Evolutionary conservation across 2,888 invertebrate species (phyloP), one percentile per base, ranked within the genome.

Genomic region (Aspidapion aeneum): DNA sequence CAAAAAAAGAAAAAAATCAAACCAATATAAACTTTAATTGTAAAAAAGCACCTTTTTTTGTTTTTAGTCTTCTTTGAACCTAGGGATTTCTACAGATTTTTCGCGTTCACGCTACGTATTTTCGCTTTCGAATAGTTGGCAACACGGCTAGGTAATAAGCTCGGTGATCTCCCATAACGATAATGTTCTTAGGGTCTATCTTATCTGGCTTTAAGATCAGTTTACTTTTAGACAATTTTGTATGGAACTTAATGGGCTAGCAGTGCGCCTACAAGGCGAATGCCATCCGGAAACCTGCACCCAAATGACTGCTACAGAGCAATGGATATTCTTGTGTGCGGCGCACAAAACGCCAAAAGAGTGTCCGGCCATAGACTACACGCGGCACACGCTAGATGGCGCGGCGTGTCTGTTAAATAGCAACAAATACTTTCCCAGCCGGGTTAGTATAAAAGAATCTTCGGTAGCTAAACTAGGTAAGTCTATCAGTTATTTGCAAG

Each of bases 311-410:
- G 99, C 99, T 22, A 99, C 99, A 21, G 98, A 99, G 81, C 98
- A 99, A 77, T 99, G 99, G 99, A 99, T 99, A 81, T 99, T 99
- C 81, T 83, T 99, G 60, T 99, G 99, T 85, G 99, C 99, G 63
- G 98, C 99, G 52, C 99, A 99, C 80, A 99, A 99, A 85, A 98
- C 98, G 67, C 99, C 99, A 51, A 99, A 99, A 81, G 99, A 99
- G 86, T 99, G 99, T 81, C 96, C 98, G 63, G 99, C 99, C 60
- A 99, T 99, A 79, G 98, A 99, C 82, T 99, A 99, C 77, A 99
- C 98, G 1, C 86, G 99, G 72, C 99, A 99, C 79, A 99, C 99
- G 54, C 84, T 99, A 67, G 99, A 99, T 82, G 98, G 99, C 35
- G 99, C 99, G 68, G 98, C 98, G 68, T 98, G 98, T 83, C 85